A percentile compares a stretch with the other conserved stretches of the same genome.
Evolutionary conservation across 1,140 invertebrate species (phyloP).

Genomic region (Microplitis mediator): DNA sequence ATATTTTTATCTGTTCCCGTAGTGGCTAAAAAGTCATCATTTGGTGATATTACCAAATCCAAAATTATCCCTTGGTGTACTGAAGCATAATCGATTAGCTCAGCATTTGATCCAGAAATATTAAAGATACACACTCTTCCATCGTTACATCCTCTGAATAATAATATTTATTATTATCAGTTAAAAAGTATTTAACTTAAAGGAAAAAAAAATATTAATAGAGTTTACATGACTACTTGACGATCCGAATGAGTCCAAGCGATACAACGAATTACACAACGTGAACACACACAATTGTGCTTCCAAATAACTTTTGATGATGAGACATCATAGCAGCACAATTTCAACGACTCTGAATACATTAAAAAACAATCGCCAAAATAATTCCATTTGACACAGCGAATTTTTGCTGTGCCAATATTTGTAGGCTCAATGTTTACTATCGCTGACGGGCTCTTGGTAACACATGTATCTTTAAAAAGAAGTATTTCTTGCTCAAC

Average conservation of each 20-base stretch:
- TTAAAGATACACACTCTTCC: conserved; percentile 15
- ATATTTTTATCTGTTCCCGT: conserved; percentile 27
- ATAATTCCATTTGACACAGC: conserved; percentile 41
- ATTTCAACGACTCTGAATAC: not conserved
- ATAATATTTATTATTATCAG: not conserved
- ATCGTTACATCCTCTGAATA: conserved; percentile 25
- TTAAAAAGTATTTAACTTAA: not conserved
- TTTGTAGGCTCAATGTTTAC: not conserved
- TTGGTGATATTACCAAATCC: conserved; percentile 37
- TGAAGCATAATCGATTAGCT: not conserved
- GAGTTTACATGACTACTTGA: conserved; percentile 39
- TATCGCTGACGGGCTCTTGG: not conserved
- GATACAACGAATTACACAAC: conserved; percentile 26
- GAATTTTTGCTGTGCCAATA: not conserved
- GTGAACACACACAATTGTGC: conserved; percentile 1
- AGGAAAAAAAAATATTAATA: not conserved
- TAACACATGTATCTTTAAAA: not conserved
- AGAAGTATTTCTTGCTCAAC: conserved; percentile 18
- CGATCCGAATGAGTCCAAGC: conserved; percentile 39
- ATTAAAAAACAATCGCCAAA: conserved; percentile 30
- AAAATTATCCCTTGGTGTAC: conserved; percentile 20
- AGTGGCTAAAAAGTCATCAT: conserved; percentile 36
- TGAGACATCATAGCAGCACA: conserved; percentile 7
- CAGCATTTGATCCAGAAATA: not conserved
- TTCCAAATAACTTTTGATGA: conserved; percentile 20